Percentiles rank a stretch among this genome's conserved stretches.
phyloP scores from a whole-genome alignment of 35 echinoderm and acorn worm genomes.

The Heliocidaris tuberculata region DNA sequence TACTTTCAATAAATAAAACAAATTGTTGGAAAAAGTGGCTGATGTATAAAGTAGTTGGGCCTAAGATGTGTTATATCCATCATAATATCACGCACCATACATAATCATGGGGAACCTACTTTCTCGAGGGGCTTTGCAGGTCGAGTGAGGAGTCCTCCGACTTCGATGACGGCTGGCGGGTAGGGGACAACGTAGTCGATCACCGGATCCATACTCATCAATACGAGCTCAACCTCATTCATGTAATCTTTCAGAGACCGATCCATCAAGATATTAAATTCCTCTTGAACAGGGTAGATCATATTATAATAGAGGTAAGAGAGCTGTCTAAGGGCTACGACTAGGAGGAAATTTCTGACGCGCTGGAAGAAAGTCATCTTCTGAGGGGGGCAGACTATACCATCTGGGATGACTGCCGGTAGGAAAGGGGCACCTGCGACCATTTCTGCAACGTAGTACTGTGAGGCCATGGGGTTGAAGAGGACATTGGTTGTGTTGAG shows the following conservation, averaged over 20 bases:
- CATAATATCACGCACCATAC: no score
- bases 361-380: constrained; percentile 10
- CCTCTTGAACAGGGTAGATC: not conserved
- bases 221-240: not conserved
- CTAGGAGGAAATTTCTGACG: not conserved
- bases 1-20: no score
- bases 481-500: constrained; percentile 25
- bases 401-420: not conserved
- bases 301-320: not conserved
- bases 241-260: not conserved
- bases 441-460: constrained; percentile 22
- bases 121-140: constrained; percentile 38
- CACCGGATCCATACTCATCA: constrained; percentile 54
- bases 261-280: not conserved
- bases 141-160: constrained; percentile 49
- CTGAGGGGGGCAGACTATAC: not conserved
- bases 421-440: not conserved
- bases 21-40: no score
- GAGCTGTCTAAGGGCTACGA: not conserved
- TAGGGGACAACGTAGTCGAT: constrained; percentile 55
- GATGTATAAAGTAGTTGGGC: no score
- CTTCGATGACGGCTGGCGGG: constrained; percentile 44
- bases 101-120: not conserved
- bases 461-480: constrained; percentile 32
- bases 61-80: no score